Conservation (phyloP, 2,797 vertebrate species). For the Hemibagrus guttatus region DNA sequence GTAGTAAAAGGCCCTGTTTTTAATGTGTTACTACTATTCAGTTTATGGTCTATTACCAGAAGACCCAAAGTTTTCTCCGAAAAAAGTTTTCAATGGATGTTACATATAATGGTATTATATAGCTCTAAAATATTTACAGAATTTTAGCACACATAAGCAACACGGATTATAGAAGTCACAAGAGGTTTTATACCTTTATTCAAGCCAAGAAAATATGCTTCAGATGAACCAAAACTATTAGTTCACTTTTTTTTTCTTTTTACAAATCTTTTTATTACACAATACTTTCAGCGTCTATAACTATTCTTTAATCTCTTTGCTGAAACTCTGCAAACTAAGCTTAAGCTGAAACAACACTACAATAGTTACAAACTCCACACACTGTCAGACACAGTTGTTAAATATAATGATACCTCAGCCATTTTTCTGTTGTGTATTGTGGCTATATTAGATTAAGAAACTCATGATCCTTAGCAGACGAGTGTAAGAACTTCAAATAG, state of each 20-base stretch:
- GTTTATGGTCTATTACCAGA: not conserved
- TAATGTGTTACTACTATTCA: not conserved
- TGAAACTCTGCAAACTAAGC: slow-evolving; percentile 16
- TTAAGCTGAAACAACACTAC: slow-evolving; percentile 20
- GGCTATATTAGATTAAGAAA: not conserved
- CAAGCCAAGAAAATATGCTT: slow-evolving; percentile 39
- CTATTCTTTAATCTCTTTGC: not conserved
- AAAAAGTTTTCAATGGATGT: not conserved
- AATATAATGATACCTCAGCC: slow-evolving; percentile 1
- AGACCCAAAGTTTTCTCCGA: not conserved
- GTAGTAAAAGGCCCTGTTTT: not conserved
- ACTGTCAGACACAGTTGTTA: slow-evolving; percentile 7
- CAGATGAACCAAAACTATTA: slow-evolving; percentile 38
- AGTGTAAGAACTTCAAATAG: not conserved
- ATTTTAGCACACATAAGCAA: not conserved
- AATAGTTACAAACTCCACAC: slow-evolving; percentile 19
- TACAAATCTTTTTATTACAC: slow-evolving; percentile 9
- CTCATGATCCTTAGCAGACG: not conserved
- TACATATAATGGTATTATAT: not conserved
- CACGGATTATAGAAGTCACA: not conserved
- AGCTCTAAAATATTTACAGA: not conserved
- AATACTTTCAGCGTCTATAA: slow-evolving; percentile 10
- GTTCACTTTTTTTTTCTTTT: slow-evolving; percentile 9
- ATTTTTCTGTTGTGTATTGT: not conserved
- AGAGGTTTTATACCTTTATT: slow-evolving; percentile 43